Evolutionary conservation across 2,888 invertebrate genomes (phyloP).

Genomic region (Sesia apiformis): DNA sequence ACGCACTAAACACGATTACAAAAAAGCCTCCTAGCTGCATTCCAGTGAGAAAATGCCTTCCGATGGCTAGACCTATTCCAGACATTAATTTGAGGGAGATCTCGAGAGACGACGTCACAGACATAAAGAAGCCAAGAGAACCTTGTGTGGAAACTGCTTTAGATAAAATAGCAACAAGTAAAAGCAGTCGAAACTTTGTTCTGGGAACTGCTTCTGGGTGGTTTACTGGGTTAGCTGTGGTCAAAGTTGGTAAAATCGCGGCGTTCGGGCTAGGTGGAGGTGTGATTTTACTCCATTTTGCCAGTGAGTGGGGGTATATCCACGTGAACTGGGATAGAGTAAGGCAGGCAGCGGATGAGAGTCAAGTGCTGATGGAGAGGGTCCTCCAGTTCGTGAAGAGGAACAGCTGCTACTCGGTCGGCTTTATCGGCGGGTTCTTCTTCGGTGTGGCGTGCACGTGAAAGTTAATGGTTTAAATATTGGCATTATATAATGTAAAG

Average conservation of each 20-base stretch:
- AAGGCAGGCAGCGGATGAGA: slow-evolving; percentile 81
- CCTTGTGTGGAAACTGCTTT: slow-evolving; percentile 32
- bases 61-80: slow-evolving; percentile 50
- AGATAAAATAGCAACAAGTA: slow-evolving; percentile 28
- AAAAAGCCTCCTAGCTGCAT: too few relatives aligned
- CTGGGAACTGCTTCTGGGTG: slow-evolving; percentile 60
- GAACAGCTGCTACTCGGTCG: slow-evolving; percentile 82
- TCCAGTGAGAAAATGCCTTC: background rate
- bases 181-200: slow-evolving; percentile 35
- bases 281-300: slow-evolving; percentile 88
- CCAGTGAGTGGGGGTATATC: slow-evolving; percentile 90
- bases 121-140: slow-evolving; percentile 20
- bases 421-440: slow-evolving; percentile 89
- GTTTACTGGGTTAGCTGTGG: slow-evolving; percentile 83
- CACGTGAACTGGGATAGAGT: slow-evolving; percentile 91
- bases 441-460: slow-evolving; percentile 83
- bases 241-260: slow-evolving; percentile 90
- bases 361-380: slow-evolving; percentile 83
- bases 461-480: slow-evolving; percentile 5
- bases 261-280: slow-evolving; percentile 92
- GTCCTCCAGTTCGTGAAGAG: slow-evolving; percentile 74
- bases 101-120: slow-evolving; percentile 18
- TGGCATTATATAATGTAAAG: too few relatives aligned
- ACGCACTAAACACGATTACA: background rate
- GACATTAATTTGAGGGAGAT: slow-evolving; percentile 26